A percentile compares a stretch with the other conserved stretches of the same genome.
These are phyloP conservation scores for Drosophila nebulosa DNA, from an alignment of 1,140 invertebrate genomes.

Conservation along the genomic window DNA sequence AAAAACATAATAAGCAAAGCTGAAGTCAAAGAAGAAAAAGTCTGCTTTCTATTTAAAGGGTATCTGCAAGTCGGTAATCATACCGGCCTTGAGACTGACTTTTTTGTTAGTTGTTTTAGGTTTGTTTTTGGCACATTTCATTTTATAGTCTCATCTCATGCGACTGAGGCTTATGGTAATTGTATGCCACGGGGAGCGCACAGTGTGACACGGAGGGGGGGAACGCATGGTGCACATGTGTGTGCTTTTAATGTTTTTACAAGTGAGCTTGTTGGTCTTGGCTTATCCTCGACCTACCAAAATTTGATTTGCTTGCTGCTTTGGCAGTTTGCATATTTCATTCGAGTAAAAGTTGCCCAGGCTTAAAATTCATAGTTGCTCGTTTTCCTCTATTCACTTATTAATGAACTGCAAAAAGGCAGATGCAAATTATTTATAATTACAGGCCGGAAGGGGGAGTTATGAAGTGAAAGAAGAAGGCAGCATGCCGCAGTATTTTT, in stretches of 20 bases:
- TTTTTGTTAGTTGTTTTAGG: slow-evolving; percentile 8
- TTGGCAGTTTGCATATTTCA: slow-evolving; percentile 51
- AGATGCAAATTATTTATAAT: slow-evolving; percentile 67
- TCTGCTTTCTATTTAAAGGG: too few species aligned
- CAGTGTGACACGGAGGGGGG: too few species aligned
- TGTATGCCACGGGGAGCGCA: too few species aligned
- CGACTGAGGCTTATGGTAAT: slow-evolving; percentile 55
- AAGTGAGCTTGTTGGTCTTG: slow-evolving; percentile 31
- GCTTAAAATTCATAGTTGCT: slow-evolving; percentile 32
- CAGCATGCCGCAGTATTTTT: slow-evolving; percentile 61
- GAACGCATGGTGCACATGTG: neutral
- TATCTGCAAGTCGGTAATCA: too few species aligned
- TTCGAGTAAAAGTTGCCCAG: slow-evolving; percentile 10
- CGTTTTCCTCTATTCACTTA: slow-evolving; percentile 60
- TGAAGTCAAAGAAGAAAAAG: too few species aligned
- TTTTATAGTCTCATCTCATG: slow-evolving; percentile 27
- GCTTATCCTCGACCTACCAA: slow-evolving; percentile 7
- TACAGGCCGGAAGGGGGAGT: slow-evolving; percentile 29
- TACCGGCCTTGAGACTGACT: neutral
- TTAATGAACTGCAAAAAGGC: slow-evolving; percentile 49
- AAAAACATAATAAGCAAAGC: too few species aligned
- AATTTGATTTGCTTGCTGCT: slow-evolving; percentile 56
- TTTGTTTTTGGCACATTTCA: slow-evolving; percentile 38
- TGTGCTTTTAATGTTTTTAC: slow-evolving; percentile 50
- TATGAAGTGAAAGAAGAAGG: slow-evolving; percentile 5